Conservation (phyloP, 2,888 invertebrate genomes). For the Sepiola atlantica region DNA sequence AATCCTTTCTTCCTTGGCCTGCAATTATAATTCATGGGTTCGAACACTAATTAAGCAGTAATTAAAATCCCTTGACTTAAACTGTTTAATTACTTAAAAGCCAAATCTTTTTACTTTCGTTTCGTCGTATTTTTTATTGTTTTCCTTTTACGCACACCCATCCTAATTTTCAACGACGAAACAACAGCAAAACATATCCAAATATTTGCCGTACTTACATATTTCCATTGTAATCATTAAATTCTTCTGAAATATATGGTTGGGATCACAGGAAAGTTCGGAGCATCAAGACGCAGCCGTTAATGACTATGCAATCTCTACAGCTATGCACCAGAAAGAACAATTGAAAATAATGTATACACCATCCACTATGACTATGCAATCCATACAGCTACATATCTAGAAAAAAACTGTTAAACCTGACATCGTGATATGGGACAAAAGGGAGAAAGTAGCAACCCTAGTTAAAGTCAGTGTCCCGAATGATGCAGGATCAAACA, state of each 20-base stretch:
- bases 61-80: neutral
- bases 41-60: neutral
- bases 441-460: no score
- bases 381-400: no score
- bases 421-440: no score
- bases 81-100: slow-evolving; percentile 32
- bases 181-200: neutral
- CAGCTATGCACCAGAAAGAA: no score
- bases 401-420: no score
- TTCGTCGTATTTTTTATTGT: no score
- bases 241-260: neutral
- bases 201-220: neutral
- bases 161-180: neutral
- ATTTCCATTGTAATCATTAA: neutral
- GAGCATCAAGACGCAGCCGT: neutral
- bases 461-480: no score
- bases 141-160: neutral
- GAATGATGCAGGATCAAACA: no score
- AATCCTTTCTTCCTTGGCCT: neutral
- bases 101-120: neutral
- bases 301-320: neutral
- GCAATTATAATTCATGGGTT: slow-evolving; percentile 18
- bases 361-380: no score
- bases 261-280: neutral
- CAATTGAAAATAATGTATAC: no score